phyloP scores from a whole-genome alignment of 2,113 vertebrate species.

The Nanorana parkeri region DNA sequence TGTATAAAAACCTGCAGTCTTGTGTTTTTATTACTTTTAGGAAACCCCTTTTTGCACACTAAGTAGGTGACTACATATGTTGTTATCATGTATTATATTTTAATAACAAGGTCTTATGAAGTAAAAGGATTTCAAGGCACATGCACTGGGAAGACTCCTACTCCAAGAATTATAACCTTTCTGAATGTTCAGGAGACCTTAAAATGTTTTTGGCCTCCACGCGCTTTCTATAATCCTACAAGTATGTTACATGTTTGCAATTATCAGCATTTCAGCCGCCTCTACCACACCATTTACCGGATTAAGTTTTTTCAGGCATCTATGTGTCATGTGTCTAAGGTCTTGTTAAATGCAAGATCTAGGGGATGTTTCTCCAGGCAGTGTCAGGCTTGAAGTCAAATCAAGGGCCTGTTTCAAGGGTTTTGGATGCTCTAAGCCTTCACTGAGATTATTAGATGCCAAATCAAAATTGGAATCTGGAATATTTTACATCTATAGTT shows the following conservation, averaged over 20 bases:
- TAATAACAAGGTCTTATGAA: no score
- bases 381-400: not conserved
- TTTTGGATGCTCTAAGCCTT: conserved; percentile 20
- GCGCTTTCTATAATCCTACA: not conserved
- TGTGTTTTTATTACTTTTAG: no score
- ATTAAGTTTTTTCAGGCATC: not conserved
- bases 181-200: not conserved
- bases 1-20: no score
- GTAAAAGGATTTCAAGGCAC: no score
- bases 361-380: not conserved
- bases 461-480: conserved; percentile 30
- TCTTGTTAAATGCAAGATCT: not conserved
- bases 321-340: not conserved
- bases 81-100: no score
- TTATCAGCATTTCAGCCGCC: not conserved
- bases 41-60: no score
- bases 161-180: not conserved
- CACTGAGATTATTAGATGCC: conserved; percentile 11
- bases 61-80: no score
- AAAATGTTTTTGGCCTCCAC: not conserved
- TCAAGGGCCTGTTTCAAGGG: conserved; percentile 2
- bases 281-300: not conserved
- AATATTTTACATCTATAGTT: conserved; percentile 19
- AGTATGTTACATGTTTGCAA: not conserved
- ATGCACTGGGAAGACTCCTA: not conserved